Conservation (phyloP, 2,797 vertebrate genomes). For the Triplophysa bombifrons region DNA sequence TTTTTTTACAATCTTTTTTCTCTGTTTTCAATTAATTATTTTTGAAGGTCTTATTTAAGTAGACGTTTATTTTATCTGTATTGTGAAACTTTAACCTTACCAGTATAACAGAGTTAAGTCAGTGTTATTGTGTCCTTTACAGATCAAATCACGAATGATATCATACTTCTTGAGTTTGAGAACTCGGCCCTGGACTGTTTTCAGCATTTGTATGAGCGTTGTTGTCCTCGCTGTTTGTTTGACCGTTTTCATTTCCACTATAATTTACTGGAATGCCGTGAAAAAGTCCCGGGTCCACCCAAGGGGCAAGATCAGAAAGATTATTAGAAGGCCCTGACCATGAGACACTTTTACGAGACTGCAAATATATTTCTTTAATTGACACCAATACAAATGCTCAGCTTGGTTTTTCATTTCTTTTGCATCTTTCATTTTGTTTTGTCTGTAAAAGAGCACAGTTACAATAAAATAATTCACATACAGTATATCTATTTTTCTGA, state of each 20-base stretch:
- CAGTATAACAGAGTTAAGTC: background rate
- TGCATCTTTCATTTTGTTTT: conserved; percentile 59
- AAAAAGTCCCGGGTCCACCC: conserved; percentile 87
- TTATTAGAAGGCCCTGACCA: conserved; percentile 79
- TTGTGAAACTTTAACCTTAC: background rate
- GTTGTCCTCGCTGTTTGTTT: conserved; percentile 82
- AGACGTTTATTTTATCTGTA: too few relatives aligned
- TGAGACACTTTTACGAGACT: conserved; percentile 68
- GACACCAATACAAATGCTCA: conserved; percentile 25
- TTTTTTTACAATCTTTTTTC: too few relatives aligned
- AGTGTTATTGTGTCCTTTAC: conserved; percentile 73
- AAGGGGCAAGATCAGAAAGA: conserved; percentile 92
- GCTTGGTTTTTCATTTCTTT: conserved; percentile 62
- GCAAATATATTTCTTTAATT: conserved; percentile 40
- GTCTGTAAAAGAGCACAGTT: conserved; percentile 91
- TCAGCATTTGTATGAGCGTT: conserved; percentile 86
- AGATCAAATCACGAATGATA: conserved; percentile 90
- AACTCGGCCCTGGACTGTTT: conserved; percentile 85
- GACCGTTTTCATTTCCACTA: conserved; percentile 87
- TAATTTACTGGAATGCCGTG: conserved; percentile 89
- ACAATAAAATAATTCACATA: conserved; percentile 1
- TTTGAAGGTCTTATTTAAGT: too few relatives aligned
- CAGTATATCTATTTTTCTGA: background rate
- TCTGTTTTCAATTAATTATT: too few relatives aligned
- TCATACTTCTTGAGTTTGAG: conserved; percentile 90